These are phyloP conservation scores for Bubo bubo DNA, from an alignment of 2,113 vertebrate species.

Conservation along the genomic window DNA sequence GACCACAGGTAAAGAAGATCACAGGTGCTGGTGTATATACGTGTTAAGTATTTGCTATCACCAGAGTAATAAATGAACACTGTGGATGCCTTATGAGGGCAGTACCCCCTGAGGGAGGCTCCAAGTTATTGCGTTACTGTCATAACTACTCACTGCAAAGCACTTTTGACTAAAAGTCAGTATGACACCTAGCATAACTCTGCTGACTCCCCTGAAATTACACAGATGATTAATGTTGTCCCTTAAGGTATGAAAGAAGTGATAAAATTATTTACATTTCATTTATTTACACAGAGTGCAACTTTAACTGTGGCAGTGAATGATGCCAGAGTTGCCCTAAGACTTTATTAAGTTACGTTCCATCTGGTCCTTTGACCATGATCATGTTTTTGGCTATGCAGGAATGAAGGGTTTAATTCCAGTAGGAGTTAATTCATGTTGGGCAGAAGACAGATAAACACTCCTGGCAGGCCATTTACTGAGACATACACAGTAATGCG, in stretches of 20 bases:
- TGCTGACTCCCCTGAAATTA: slow-evolving; percentile 10
- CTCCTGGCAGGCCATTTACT: background rate
- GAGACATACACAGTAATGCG: background rate
- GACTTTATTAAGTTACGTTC: background rate
- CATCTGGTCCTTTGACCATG: background rate
- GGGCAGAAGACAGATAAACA: background rate
- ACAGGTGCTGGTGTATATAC: background rate
- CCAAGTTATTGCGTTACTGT: slow-evolving; percentile 19
- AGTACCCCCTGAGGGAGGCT: background rate
- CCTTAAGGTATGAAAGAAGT: slow-evolving; percentile 4
- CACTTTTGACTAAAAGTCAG: background rate
- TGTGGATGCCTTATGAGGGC: background rate
- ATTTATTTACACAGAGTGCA: background rate
- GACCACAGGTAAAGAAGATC: background rate
- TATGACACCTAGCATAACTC: background rate
- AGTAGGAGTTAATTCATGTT: background rate
- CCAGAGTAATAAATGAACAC: background rate
- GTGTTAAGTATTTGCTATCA: background rate
- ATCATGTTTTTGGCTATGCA: background rate
- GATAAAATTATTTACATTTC: slow-evolving; percentile 21
- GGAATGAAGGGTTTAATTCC: background rate
- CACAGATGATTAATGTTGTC: slow-evolving; percentile 8
- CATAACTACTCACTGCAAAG: slow-evolving; percentile 18
- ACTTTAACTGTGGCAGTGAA: background rate
- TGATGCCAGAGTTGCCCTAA: background rate